These are phyloP conservation scores for Holothuria leucospilota DNA, from an alignment of 53 echinoderm and acorn worm genomes.

Conservation along the genomic window DNA sequence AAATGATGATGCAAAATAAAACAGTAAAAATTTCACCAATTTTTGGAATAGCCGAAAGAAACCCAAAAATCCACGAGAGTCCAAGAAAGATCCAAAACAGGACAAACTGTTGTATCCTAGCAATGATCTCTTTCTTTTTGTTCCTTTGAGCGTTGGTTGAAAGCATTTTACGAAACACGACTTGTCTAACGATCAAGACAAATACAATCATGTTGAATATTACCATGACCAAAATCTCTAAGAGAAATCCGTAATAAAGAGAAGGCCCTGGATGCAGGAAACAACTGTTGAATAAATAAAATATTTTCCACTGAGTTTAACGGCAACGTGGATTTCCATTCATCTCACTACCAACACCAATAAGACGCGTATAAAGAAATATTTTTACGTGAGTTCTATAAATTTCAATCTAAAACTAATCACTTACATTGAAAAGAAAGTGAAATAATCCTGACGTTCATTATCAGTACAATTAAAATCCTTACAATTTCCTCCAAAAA, in stretches of 20 bases:
- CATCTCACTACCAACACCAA: no score
- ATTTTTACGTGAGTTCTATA: no score
- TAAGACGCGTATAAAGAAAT: no score
- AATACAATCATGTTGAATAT: not conserved
- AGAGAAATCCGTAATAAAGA: not conserved
- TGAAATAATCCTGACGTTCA: no score
- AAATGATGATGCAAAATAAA: no score
- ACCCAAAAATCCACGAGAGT: slow-evolving; percentile 11
- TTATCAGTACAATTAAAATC: no score
- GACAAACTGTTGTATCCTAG: slow-evolving; percentile 28
- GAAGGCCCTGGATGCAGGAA: not conserved
- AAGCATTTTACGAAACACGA: slow-evolving; percentile 10
- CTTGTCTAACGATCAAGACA: not conserved
- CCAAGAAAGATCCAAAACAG: slow-evolving; percentile 2
- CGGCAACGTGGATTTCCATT: no score
- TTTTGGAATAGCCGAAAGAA: not conserved
- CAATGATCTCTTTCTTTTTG: not conserved
- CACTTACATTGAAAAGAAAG: no score
- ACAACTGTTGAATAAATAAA: not conserved
- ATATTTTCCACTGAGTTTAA: not conserved
- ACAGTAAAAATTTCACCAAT: no score
- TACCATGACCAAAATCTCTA: not conserved
- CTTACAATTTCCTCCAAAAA: no score
- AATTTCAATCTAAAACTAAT: no score
- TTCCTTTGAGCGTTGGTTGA: not conserved